A percentile compares a stretch with the other conserved stretches of the same genome.
These are phyloP conservation scores for Drosophila nr. medialis DNA, from an alignment of 2,888 invertebrate genomes.

Conservation along the genomic window DNA sequence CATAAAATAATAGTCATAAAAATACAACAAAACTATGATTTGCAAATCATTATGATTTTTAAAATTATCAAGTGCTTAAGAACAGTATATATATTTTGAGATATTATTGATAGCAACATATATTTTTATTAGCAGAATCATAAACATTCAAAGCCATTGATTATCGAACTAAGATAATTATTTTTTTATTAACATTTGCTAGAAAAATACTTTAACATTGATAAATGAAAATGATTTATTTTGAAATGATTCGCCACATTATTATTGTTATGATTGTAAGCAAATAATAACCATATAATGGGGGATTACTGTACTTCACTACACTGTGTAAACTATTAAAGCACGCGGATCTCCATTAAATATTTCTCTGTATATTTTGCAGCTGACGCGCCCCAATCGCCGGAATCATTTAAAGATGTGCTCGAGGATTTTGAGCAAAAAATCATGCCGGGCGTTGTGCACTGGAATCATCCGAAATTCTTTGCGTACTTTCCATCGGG, in stretches of 20 bases:
- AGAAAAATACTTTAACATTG: not conserved
- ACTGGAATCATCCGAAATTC: slow-evolving; percentile 97
- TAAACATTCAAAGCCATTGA: not conserved
- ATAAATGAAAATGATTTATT: not conserved
- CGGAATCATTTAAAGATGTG: slow-evolving; percentile 91
- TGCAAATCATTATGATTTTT: no score
- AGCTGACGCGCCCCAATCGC: slow-evolving; percentile 88
- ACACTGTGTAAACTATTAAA: not conserved
- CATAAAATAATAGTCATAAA: no score
- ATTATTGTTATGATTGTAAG: not conserved
- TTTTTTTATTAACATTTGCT: not conserved
- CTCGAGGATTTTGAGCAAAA: slow-evolving; percentile 91
- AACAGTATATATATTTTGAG: no score
- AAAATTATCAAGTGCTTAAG: no score
- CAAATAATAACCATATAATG: not conserved
- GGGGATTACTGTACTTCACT: not conserved
- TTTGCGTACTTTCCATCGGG: slow-evolving; percentile 97
- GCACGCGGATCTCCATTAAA: slow-evolving; percentile 19
- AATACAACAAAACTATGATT: no score
- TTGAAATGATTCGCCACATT: not conserved
- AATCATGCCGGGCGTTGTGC: slow-evolving; percentile 93
- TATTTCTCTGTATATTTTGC: slow-evolving; percentile 45
- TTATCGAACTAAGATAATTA: not conserved
- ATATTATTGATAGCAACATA: no score
- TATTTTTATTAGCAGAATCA: not conserved